Percentiles rank a stretch among this genome's conserved stretches.
Evolutionary conservation across 2,113 vertebrate genomes (phyloP).

Genomic region (Mustelus asterias): DNA sequence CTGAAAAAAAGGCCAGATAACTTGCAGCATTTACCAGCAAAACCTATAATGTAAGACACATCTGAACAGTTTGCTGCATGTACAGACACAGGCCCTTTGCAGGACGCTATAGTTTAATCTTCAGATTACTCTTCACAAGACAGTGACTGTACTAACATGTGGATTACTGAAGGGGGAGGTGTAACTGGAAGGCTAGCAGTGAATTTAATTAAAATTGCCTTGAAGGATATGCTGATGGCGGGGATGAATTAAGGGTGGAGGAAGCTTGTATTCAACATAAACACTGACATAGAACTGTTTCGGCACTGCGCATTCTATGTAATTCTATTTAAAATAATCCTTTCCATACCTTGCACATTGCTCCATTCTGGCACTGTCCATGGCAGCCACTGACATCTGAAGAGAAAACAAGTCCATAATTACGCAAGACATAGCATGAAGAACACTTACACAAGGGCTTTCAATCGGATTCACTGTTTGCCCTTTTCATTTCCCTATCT

Average conservation of each 20-base stretch:
- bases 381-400: conserved; percentile 77
- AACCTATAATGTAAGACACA: neutral
- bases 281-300: neutral
- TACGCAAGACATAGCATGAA: neutral
- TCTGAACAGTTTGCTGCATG: neutral
- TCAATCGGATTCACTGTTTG: no score
- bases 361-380: conserved; percentile 85
- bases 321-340: neutral
- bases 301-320: neutral
- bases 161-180: neutral
- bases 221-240: neutral
- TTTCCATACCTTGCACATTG: conserved; percentile 77
- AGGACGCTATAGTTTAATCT: neutral
- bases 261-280: neutral
- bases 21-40: neutral
- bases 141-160: neutral
- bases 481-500: neutral
- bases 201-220: neutral
- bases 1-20: neutral
- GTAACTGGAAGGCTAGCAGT: neutral
- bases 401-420: conserved; percentile 41
- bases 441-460: no score
- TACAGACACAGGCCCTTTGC: neutral
- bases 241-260: neutral
- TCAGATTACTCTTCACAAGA: no score